Conservation (phyloP, 2,888 invertebrate species). For the Lithodes maja region DNA sequence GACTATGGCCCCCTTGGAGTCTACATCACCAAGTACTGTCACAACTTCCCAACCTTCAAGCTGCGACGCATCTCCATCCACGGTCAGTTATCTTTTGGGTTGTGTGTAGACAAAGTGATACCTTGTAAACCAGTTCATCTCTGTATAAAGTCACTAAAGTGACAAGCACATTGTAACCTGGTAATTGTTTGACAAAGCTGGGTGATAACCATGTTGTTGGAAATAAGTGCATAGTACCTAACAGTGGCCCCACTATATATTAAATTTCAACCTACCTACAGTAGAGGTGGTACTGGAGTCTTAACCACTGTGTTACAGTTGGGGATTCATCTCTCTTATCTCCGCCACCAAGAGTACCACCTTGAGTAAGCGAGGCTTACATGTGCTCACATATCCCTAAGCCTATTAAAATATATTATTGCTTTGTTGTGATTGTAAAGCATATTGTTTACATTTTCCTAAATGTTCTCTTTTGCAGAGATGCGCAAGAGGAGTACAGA, state of each 20-base stretch:
- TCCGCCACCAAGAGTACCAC: not conserved
- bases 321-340: not conserved
- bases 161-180: no score
- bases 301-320: not conserved
- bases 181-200: no score
- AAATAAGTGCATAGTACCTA: no score
- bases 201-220: no score
- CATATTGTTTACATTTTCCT: not conserved
- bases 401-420: not conserved
- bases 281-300: no score
- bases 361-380: not conserved
- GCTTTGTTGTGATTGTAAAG: not conserved
- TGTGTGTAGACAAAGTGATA: no score
- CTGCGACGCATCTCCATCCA: slow-evolving; percentile 82
- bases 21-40: slow-evolving; percentile 84
- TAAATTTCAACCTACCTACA: no score
- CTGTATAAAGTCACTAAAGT: no score
- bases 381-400: no score
- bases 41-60: slow-evolving; percentile 82
- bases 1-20: slow-evolving; percentile 79
- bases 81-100: slow-evolving; percentile 75
- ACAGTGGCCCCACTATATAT: no score
- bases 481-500: slow-evolving; percentile 78
- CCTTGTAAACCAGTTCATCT: no score
- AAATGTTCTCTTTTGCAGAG: slow-evolving; percentile 74